phyloP scores from a whole-genome alignment of 2,888 invertebrate species.

The Pecten maximus region DNA sequence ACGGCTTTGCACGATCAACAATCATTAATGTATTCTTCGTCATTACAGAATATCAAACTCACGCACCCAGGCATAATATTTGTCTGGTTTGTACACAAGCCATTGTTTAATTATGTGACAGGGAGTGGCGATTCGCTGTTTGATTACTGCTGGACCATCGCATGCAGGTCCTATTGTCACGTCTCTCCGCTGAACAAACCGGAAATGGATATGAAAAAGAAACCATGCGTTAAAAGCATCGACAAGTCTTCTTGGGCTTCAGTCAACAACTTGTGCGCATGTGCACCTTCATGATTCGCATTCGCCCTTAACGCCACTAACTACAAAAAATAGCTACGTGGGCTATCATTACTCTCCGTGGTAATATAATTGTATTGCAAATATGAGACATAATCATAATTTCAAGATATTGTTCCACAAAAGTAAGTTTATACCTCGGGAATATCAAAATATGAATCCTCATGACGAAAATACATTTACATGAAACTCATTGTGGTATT shows the following conservation, averaged over 20 bases:
- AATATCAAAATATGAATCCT: no score
- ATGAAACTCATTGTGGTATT: no score
- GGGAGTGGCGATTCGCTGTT: neutral
- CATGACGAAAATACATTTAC: no score
- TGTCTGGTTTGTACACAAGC: neutral
- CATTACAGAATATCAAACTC: neutral
- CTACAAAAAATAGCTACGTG: no score
- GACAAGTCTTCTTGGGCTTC: neutral
- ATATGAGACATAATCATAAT: no score
- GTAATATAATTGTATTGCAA: no score
- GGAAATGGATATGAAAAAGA: neutral
- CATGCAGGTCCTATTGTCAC: neutral
- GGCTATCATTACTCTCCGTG: no score
- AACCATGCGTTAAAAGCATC: neutral
- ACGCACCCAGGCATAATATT: neutral
- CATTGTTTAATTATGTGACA: neutral
- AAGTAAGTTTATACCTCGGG: no score
- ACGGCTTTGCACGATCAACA: neutral
- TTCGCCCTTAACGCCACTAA: no score
- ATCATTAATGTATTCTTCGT: neutral
- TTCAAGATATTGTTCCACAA: no score
- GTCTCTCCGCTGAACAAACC: neutral
- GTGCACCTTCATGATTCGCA: neutral
- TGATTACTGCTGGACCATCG: neutral
- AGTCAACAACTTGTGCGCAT: neutral